These are phyloP conservation scores for Edolisoma coerulescens DNA, from an alignment of 2,113 vertebrate species.

Conservation along the genomic window DNA sequence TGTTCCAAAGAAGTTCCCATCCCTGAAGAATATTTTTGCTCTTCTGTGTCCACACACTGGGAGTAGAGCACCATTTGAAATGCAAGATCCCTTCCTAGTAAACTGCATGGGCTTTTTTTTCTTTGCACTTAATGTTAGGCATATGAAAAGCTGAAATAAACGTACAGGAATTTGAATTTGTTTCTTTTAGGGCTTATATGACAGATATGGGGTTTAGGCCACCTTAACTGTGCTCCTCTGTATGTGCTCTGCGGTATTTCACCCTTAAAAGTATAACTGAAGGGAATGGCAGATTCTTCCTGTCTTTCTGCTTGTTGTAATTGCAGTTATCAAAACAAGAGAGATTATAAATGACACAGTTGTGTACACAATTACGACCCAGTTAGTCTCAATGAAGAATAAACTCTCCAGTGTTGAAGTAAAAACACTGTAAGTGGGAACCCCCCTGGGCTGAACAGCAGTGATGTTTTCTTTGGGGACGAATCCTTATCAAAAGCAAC, in stretches of 20 bases:
- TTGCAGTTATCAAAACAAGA: neutral
- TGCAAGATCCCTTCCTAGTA: neutral
- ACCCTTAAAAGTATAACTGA: neutral
- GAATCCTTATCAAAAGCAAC: neutral
- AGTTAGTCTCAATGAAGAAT: neutral
- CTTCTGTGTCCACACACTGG: neutral
- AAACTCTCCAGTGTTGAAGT: neutral
- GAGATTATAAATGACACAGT: neutral
- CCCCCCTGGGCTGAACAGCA: neutral
- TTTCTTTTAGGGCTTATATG: neutral
- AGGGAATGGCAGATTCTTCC: neutral
- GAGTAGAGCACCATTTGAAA: neutral
- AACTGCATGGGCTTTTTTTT: neutral
- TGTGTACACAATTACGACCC: neutral
- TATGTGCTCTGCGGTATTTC: neutral
- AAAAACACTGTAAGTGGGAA: neutral
- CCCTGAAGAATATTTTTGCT: neutral
- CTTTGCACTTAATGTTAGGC: neutral
- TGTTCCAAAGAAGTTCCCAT: neutral
- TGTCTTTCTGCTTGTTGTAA: neutral
- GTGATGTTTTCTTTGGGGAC: neutral
- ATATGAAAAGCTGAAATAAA: neutral
- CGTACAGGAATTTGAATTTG: neutral
- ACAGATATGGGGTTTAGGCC: neutral
- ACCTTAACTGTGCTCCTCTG: neutral